Conservation (phyloP, 2,888 invertebrate genomes). For the Octonoba sinensis region DNA sequence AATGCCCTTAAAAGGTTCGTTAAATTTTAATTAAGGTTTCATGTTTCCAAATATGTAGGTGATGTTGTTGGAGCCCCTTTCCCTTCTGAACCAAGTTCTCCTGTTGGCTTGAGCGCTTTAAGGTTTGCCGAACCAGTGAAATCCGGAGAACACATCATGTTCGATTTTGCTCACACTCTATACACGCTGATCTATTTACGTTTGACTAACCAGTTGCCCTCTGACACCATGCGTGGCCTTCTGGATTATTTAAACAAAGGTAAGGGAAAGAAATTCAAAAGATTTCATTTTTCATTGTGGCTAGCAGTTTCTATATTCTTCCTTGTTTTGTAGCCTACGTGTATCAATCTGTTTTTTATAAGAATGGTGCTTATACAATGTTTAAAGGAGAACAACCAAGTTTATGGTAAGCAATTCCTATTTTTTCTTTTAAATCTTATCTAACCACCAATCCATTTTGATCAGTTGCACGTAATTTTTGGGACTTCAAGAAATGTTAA, state of each 20-base stretch:
- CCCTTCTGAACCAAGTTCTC: conserved; percentile 30
- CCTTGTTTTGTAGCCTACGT: conserved; percentile 56
- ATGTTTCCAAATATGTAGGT: conserved; percentile 38
- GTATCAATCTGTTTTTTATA: conserved; percentile 62
- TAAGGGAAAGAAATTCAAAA: conserved; percentile 5
- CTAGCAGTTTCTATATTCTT: background rate
- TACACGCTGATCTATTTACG: conserved; percentile 75
- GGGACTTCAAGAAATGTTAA: too few species aligned
- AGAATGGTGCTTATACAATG: conserved; percentile 71
- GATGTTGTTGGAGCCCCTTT: conserved; percentile 66
- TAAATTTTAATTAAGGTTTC: too few species aligned
- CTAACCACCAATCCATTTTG: too few species aligned
- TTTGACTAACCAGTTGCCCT: conserved; percentile 74
- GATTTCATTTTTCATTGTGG: background rate
- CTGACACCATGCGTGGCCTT: conserved; percentile 69
- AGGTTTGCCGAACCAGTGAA: conserved; percentile 61
- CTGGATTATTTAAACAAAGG: conserved; percentile 71
- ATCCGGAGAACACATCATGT: conserved; percentile 73
- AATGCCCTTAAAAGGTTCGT: too few species aligned
- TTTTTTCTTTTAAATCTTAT: background rate
- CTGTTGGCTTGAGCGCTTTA: conserved; percentile 48
- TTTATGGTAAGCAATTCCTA: conserved; percentile 70
- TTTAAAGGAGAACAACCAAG: conserved; percentile 71
- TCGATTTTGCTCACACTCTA: conserved; percentile 75
- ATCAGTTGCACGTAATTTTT: too few species aligned